Percentiles rank a stretch among this genome's conserved stretches.
phyloP scores from a whole-genome alignment of 2,888 invertebrate genomes.

The Griposia aprilina region DNA sequence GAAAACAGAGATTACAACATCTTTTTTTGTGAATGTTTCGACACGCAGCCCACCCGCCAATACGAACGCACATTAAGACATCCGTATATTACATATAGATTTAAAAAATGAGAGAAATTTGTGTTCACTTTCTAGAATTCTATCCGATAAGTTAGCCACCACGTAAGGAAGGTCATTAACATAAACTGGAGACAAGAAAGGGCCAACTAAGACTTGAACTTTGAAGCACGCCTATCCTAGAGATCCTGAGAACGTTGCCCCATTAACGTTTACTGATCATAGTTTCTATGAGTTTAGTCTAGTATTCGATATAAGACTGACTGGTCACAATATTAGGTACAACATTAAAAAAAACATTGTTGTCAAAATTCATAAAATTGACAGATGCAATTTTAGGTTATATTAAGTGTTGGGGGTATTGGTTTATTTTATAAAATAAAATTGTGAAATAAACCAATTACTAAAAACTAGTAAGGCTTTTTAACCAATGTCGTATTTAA shows the following conservation, averaged over 20 bases:
- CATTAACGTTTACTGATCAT: neutral
- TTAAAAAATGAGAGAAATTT: too few species aligned
- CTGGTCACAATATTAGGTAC: neutral
- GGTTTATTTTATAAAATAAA: neutral
- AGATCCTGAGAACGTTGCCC: neutral
- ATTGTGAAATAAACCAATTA: neutral
- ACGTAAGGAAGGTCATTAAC: neutral
- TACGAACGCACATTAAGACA: too few species aligned
- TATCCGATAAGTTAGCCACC: neutral
- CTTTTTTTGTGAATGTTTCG: too few species aligned
- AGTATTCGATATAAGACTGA: neutral
- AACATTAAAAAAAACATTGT: neutral
- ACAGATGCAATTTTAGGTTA: slow-evolving; percentile 34
- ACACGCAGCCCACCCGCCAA: too few species aligned
- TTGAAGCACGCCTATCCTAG: neutral
- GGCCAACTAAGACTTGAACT: neutral
- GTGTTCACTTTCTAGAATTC: too few species aligned
- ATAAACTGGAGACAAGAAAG: neutral
- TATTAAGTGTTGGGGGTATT: neutral
- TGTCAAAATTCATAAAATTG: neutral
- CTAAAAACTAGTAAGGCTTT: neutral
- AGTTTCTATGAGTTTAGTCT: neutral
- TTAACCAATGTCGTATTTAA: slow-evolving; percentile 26
- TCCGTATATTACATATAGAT: too few species aligned
- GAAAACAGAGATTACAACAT: too few species aligned